Evolutionary conservation across 2,888 invertebrate species (phyloP).

Genomic region (Drosophila paramelanica): DNA sequence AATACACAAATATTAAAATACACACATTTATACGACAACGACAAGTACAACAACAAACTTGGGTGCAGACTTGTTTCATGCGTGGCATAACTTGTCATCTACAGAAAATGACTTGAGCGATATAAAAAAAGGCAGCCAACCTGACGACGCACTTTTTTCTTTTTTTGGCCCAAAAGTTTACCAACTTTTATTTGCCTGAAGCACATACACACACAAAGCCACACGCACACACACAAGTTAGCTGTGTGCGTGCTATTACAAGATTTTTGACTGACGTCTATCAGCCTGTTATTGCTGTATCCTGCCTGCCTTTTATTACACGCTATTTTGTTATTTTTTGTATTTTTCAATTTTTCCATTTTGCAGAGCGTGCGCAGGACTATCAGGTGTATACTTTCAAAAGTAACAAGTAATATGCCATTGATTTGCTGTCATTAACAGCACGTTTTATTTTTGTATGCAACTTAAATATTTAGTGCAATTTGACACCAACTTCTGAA

Average conservation of each 20-base stretch:
- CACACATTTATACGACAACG: slow-evolving; percentile 2
- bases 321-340: background rate
- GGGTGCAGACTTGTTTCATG: slow-evolving; percentile 33
- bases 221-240: slow-evolving; percentile 11
- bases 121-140: slow-evolving; percentile 22
- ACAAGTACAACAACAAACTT: slow-evolving; percentile 11
- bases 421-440: slow-evolving; percentile 23
- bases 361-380: background rate
- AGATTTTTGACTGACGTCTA: slow-evolving; percentile 45
- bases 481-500: no score
- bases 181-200: slow-evolving; percentile 47
- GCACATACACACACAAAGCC: slow-evolving; percentile 6
- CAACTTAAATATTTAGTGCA: no score
- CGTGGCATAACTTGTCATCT: slow-evolving; percentile 70
- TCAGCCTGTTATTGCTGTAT: slow-evolving; percentile 36
- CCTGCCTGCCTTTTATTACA: slow-evolving; percentile 14
- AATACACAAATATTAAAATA: slow-evolving; percentile 30
- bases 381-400: background rate
- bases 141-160: slow-evolving; percentile 16
- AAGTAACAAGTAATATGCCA: background rate
- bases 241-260: background rate
- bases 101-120: slow-evolving; percentile 56
- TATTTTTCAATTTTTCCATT: background rate
- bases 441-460: background rate
- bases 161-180: slow-evolving; percentile 33